A percentile compares a stretch with the other conserved stretches of the same genome.
These are phyloP conservation scores for Phylloscopus collybita DNA, from an alignment of 2,797 vertebrate genomes.

Conservation along the genomic window DNA sequence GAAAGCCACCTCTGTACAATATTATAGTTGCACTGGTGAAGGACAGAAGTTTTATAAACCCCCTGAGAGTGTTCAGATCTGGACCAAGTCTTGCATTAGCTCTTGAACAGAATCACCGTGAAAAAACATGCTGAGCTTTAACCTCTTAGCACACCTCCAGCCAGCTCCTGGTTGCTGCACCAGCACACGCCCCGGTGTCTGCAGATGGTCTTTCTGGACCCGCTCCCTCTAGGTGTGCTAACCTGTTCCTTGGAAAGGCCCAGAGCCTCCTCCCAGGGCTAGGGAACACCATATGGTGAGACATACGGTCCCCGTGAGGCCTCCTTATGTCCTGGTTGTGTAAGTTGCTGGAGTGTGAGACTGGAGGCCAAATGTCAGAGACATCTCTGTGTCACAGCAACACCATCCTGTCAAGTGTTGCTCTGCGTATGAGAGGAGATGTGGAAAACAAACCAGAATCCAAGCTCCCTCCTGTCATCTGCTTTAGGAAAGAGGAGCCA, in stretches of 20 bases:
- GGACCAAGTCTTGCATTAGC: background rate
- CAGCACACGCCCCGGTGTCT: background rate
- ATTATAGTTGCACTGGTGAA: background rate
- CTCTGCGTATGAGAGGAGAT: background rate
- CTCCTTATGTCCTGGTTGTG: slow-evolving; percentile 36
- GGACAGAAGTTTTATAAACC: background rate
- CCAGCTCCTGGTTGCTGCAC: background rate
- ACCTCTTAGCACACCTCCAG: background rate
- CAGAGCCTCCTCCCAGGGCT: background rate
- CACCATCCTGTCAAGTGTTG: slow-evolving; percentile 45
- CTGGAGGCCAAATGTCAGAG: slow-evolving; percentile 32
- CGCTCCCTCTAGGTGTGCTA: background rate
- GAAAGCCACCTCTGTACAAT: background rate
- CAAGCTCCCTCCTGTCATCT: background rate
- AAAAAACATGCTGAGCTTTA: background rate
- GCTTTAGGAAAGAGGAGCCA: background rate
- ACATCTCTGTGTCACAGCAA: slow-evolving; percentile 41
- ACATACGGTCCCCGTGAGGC: background rate
- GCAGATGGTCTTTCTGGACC: background rate
- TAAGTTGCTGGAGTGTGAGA: slow-evolving; percentile 29
- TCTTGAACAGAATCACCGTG: background rate
- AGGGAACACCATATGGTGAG: slow-evolving; percentile 15
- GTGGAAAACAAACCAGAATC: slow-evolving; percentile 4
- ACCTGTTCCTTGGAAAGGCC: background rate
- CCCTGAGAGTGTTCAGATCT: background rate